phyloP scores from a whole-genome alignment of 1,140 invertebrate species.

The Sweltsa coloradensis region DNA sequence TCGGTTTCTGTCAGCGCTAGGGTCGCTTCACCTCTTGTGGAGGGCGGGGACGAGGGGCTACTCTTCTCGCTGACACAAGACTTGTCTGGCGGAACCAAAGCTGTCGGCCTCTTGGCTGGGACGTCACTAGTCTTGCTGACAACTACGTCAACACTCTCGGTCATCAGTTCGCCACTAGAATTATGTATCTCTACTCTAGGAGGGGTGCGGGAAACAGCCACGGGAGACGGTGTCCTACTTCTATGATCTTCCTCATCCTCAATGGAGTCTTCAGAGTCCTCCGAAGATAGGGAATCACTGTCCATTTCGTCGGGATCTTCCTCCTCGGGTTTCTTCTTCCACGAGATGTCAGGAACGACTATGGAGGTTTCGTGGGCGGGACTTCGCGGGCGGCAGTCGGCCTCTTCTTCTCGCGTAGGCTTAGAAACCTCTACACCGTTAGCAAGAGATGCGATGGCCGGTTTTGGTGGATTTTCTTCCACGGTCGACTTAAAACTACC shows the following conservation, averaged over 20 bases:
- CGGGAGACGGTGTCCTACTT: not conserved
- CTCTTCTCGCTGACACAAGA: conserved; percentile 31
- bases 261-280: conserved; percentile 23
- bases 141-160: conserved; percentile 40
- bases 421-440: conserved; percentile 9
- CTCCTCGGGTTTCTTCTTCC: conserved; percentile 33
- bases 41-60: conserved; percentile 30
- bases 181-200: conserved; percentile 53
- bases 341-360: conserved; percentile 48
- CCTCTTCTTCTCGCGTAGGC: conserved; percentile 21
- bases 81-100: conserved; percentile 4
- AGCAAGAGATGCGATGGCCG: conserved; percentile 13
- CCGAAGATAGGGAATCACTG: conserved; percentile 47
- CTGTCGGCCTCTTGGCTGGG: too few relatives aligned
- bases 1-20: conserved; percentile 69
- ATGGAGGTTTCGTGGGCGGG: conserved; percentile 47
- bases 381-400: conserved; percentile 35
- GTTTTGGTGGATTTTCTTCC: too few relatives aligned
- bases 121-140: not conserved
- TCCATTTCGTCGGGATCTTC: conserved; percentile 38
- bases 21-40: conserved; percentile 39
- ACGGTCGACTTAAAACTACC: too few relatives aligned
- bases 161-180: conserved; percentile 47
- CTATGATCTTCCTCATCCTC: conserved; percentile 11
- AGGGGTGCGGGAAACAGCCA: conserved; percentile 10